Base-by-base conservation (phyloP, 2,113 vertebrate genomes). In the Polyodon spathula region DNA sequence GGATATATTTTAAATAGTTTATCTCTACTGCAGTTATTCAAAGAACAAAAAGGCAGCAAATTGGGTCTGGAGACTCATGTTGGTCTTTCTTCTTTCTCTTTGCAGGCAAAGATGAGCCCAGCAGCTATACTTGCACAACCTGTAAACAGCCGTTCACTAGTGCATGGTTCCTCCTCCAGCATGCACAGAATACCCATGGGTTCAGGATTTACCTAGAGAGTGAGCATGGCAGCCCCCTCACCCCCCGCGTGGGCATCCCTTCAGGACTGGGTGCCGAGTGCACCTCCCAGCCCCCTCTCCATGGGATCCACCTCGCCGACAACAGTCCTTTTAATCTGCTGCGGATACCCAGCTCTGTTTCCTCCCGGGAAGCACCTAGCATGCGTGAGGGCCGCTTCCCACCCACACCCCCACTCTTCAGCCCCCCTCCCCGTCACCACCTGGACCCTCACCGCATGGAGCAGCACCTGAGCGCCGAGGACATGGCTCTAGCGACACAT, bases 161-260 rank as follows among this genome's bases (percentile, higher is more conserved):
- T 73, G 96, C 96, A 81, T 98, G 96, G 96, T 98, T 99, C 85
- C 84, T 99, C 82, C 93, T 98, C 81, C 96, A 98, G 89, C 96
- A 99, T 58, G 96, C 95, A 81, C 96, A 99, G 91, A 97, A 97
- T 86, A 92, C 91, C 69, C 96, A 99, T 37, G 96, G 96, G 84
- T 98, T 99, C 89, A 90, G 94, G 72, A 98, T 99, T 88, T 99
- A 99, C 87, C 88, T 99, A 89, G 96, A 99, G 86, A 97, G 93
- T 66, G 94, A 97, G 78, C 94, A 96, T 17, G 94, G 95, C 82
- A 97, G 95, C 85, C 96, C 96, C 69, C 92, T 99, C 77, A 97
- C 92, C 62, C 96, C 95, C 65, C 93, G 95, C 75, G 94, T 98
- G 89, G 94, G 91, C 80, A 93, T 93, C 73, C 94, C 95, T 68